Conservation (phyloP, 2,888 invertebrate species). For the Conchocele bisecta region DNA sequence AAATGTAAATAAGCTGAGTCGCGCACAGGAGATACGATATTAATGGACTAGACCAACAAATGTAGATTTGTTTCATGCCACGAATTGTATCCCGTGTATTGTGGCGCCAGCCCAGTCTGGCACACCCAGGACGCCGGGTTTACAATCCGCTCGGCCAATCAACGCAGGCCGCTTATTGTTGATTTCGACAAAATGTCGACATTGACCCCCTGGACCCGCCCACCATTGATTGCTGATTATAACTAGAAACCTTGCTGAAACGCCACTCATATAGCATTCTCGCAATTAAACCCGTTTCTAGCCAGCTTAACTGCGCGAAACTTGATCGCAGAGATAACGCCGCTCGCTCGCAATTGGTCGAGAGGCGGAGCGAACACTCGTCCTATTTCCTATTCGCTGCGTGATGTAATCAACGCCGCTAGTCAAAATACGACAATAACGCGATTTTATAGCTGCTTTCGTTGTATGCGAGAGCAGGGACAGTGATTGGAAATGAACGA, state of each 20-base stretch:
- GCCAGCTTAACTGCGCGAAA: slow-evolving; percentile 30
- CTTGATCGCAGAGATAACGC: slow-evolving; percentile 45
- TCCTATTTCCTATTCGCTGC: slow-evolving; percentile 25
- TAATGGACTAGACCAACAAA: slow-evolving; percentile 56
- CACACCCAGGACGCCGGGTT: no score
- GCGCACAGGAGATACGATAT: slow-evolving; percentile 50
- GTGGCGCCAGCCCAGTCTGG: slow-evolving; percentile 49
- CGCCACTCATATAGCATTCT: slow-evolving; percentile 35
- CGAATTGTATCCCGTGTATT: slow-evolving; percentile 44
- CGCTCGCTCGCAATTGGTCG: slow-evolving; percentile 35
- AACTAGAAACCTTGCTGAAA: slow-evolving; percentile 22
- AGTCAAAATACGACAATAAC: slow-evolving; percentile 21
- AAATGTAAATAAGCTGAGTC: slow-evolving; percentile 35
- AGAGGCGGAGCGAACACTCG: slow-evolving; percentile 36
- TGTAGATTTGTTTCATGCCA: slow-evolving; percentile 62
- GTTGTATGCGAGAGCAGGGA: slow-evolving; percentile 1
- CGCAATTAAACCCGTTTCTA: slow-evolving; percentile 20
- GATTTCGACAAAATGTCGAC: slow-evolving; percentile 70
- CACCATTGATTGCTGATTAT: slow-evolving; percentile 36
- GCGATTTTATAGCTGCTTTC: slow-evolving; percentile 6
- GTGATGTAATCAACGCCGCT: slow-evolving; percentile 22
- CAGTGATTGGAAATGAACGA: slow-evolving; percentile 33
- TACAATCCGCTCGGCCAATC: no score
- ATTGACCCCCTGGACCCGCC: slow-evolving; percentile 41
- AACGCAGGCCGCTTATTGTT: no score